phyloP scores from a whole-genome alignment of 2,797 vertebrate genomes.

The Moxostoma hubbsi region DNA sequence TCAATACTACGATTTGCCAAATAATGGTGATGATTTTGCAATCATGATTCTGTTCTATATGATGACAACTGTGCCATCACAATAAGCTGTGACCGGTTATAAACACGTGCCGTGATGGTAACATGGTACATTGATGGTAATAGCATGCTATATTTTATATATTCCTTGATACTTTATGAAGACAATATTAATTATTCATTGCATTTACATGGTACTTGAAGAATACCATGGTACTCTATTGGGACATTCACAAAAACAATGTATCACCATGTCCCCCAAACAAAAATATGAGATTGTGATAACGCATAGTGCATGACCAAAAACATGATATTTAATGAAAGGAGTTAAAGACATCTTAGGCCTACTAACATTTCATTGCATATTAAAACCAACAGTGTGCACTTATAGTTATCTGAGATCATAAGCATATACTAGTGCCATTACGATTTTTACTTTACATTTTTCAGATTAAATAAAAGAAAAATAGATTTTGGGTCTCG shows the following conservation, averaged over 20 bases:
- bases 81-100: too few relatives aligned
- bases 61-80: too few relatives aligned
- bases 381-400: too few relatives aligned
- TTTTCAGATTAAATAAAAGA: conserved; percentile 6
- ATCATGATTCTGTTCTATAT: not conserved
- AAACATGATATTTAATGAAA: too few relatives aligned
- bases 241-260: too few relatives aligned
- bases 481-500: not conserved
- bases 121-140: not conserved
- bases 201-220: not conserved
- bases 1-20: not conserved
- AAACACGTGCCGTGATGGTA: not conserved
- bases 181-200: not conserved
- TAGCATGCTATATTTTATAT: not conserved
- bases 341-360: too few relatives aligned
- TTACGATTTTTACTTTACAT: not conserved
- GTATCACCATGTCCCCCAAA: not conserved
- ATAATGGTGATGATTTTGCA: not conserved
- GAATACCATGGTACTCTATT: not conserved
- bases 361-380: too few relatives aligned
- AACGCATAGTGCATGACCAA: too few relatives aligned
- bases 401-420: too few relatives aligned
- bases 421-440: too few relatives aligned
- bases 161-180: not conserved
- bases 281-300: too few relatives aligned